phyloP scores from a whole-genome alignment of 2,797 vertebrate species.

The Tolypeutes matacus region DNA sequence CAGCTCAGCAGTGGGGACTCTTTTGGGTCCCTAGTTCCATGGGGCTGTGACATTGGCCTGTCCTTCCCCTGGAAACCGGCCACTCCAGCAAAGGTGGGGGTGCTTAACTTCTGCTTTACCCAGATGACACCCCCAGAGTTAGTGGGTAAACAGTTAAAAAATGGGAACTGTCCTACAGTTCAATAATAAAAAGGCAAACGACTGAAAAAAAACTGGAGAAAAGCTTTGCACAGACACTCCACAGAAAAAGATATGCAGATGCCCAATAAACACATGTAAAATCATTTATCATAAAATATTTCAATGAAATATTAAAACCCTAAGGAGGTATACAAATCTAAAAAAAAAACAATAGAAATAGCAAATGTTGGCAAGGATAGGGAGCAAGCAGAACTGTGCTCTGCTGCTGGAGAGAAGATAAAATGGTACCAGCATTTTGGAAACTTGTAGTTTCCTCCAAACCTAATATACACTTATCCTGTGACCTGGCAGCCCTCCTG shows the following conservation, averaged over 20 bases:
- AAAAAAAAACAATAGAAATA: background rate
- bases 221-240: too few species aligned
- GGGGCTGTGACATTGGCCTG: background rate
- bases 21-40: background rate
- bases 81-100: background rate
- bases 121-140: background rate
- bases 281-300: background rate
- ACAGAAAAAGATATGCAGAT: background rate
- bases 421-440: too few species aligned
- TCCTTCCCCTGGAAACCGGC: fast-evolving
- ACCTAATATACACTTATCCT: too few species aligned
- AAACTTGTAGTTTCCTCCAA: background rate
- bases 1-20: background rate
- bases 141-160: background rate
- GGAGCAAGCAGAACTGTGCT: background rate
- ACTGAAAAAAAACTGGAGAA: background rate
- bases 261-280: background rate
- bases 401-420: fast-evolving
- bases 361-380: background rate
- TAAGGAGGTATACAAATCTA: background rate
- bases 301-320: background rate
- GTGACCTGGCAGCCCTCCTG: too few species aligned
- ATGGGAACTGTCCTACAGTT: fast-evolving
- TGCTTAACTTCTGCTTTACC: background rate
- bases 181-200: background rate